Evolutionary conservation across 2,888 invertebrate genomes (phyloP), one percentile per base, ranked within the genome.

Genomic region (Drosophila sordidapex): DNA sequence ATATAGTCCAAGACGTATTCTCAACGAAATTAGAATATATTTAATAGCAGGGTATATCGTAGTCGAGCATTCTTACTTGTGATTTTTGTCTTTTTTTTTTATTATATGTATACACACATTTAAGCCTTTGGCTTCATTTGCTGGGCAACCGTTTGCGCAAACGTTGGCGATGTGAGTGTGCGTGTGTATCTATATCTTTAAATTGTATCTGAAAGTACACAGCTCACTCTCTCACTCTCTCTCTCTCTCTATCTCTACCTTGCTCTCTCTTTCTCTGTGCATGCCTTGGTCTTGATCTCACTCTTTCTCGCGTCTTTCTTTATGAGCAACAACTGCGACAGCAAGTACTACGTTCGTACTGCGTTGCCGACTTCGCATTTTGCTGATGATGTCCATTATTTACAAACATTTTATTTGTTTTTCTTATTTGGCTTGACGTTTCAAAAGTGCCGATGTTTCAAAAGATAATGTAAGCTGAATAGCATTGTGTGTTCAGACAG

Each of bases 371-470:
- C 76, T 83, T 89, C 77, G 87, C 90, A 81, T 90, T 81, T 88
- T 81, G 90, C 90, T 83, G 87, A 83, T 88, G 90, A 88, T 90
- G 81, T 88, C 85, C 78, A 81, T 87, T 90, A 88, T 90, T 90
- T 90, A 79, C 81, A 83, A 84, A 81, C 74, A 87, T 79, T 83
- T 83, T 88, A 80, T 86, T 90, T 90, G 80, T 82, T 86, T 88
- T 86, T 88, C 83, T 86, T 89, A 86, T 90, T 90, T 82, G 83
- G 81, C 81, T 90, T 83, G 78, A 81, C 87, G 88, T 90, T 86
- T 82, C 80, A 87, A 87, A 87, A 87, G 87, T 88, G 87, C 87
- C 87, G 87, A 87, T 87, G 90, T 90, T 90, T 90, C 84, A 80
- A 73, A 76, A 86, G 87, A 90, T 90, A 87, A 90, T 87, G 90